Evolutionary conservation across 2,113 vertebrate species (phyloP).

Genomic region (human): GRCh38 chr11:13724501-13725000

Average conservation of each 20-base stretch:
- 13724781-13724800: neutral
- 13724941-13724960: no score
- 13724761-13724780: neutral
- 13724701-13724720: neutral
- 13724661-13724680: neutral
- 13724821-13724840: neutral
- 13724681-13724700: neutral
- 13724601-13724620: neutral
- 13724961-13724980: neutral
- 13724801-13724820: neutral
- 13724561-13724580: neutral
- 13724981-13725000: neutral
- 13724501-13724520: no score
- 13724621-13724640: neutral
- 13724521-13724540: no score
- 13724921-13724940: no score
- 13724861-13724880: no score
- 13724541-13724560: no score
- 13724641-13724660: neutral
- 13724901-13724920: no score
- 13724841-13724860: neutral
- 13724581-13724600: constrained; percentile 5
- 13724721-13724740: neutral
- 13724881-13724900: no score
- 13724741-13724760: neutral